phyloP scores from a whole-genome alignment of 2,113 vertebrate species.

The Caranx ignobilis region DNA sequence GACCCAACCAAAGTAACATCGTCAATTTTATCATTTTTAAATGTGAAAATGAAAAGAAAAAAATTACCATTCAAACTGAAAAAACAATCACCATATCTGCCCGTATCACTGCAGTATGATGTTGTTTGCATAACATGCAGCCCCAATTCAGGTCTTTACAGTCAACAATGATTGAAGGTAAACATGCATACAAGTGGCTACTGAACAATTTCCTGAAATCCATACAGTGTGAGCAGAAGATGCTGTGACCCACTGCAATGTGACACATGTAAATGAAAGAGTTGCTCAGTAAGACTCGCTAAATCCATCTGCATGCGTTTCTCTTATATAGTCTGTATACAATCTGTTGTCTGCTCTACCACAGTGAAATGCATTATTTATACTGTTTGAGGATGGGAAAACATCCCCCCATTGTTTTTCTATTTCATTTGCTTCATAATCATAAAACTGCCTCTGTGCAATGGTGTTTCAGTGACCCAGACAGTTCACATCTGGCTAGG shows the following conservation, averaged over 20 bases:
- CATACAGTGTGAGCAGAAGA: neutral
- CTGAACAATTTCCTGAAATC: neutral
- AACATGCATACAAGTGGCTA: neutral
- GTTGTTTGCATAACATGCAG: too few relatives aligned
- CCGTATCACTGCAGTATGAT: too few relatives aligned
- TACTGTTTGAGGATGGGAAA: conserved; percentile 25
- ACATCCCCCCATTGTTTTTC: conserved; percentile 21
- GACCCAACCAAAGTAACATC: too few relatives aligned
- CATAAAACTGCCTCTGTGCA: conserved; percentile 19
- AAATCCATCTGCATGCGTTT: neutral
- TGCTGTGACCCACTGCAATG: neutral
- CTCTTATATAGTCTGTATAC: neutral
- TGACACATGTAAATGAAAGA: neutral
- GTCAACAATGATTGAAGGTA: too few relatives aligned
- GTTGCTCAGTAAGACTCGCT: neutral
- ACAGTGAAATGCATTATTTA: conserved; percentile 48
- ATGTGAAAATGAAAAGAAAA: too few relatives aligned
- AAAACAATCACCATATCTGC: too few relatives aligned
- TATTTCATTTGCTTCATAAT: conserved; percentile 33
- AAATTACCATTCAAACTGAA: too few relatives aligned
- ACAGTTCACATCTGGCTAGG: conserved; percentile 10
- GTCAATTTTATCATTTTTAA: too few relatives aligned
- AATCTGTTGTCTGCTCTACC: neutral
- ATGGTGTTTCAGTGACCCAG: conserved; percentile 31
- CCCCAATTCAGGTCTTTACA: too few relatives aligned